Evolutionary conservation across 2,797 vertebrate species (phyloP).

Genomic region (Tragopan temminckii): DNA sequence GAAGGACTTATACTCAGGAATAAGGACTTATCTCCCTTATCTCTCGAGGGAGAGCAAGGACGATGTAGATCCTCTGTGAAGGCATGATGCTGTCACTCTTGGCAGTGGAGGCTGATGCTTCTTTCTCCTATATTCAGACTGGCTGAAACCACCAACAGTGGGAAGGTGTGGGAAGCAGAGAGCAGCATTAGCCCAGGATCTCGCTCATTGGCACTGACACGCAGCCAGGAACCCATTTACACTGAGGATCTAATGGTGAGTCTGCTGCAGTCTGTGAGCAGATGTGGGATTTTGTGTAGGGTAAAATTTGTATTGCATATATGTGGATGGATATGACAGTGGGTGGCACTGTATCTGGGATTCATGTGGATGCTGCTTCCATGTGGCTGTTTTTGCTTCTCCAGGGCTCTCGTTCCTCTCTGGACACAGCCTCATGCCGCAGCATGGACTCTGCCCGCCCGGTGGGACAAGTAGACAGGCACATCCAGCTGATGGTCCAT

Average conservation of each 20-base stretch:
- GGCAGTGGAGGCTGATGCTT: not conserved
- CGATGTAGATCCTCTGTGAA: not conserved
- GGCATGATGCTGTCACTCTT: not conserved
- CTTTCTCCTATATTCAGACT: slow-evolving; percentile 82
- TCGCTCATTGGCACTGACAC: slow-evolving; percentile 89
- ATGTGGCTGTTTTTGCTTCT: not conserved
- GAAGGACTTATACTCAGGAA: not conserved
- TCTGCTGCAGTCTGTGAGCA: not conserved
- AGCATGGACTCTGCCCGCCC: slow-evolving; percentile 86
- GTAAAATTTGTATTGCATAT: not conserved
- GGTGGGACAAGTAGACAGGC: slow-evolving; percentile 95
- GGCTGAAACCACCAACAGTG: slow-evolving; percentile 91
- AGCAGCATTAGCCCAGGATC: slow-evolving; percentile 64
- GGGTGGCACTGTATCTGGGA: not conserved
- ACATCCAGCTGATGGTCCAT: slow-evolving; percentile 96
- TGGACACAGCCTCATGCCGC: slow-evolving; percentile 83
- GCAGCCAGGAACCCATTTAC: slow-evolving; percentile 93
- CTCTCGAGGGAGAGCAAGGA: not conserved
- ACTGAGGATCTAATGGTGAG: slow-evolving; percentile 88
- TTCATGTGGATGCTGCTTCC: not conserved
- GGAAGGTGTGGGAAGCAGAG: slow-evolving; percentile 88
- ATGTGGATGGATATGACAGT: not conserved
- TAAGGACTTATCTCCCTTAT: no score
- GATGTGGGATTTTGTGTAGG: not conserved
- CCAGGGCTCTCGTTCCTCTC: slow-evolving; percentile 89